Evolutionary conservation across 2,113 vertebrate genomes (phyloP), one percentile per base, ranked within the genome.

Genomic region (Beaufortia kweichowensis): DNA sequence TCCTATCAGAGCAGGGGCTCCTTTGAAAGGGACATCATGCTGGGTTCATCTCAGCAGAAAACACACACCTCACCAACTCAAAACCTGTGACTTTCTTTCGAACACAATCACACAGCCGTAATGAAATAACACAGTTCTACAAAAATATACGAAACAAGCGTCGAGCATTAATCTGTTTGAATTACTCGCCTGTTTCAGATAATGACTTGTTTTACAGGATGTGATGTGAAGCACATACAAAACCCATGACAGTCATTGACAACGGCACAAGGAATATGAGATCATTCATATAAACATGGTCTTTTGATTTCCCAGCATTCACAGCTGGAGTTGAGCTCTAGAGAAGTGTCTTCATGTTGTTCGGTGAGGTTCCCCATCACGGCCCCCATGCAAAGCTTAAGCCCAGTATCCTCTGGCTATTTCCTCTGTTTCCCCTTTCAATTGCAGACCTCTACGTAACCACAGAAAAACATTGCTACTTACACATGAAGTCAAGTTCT

Each of bases 271-370:
- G 69, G 43, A 59, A 65, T 50, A 57, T 29, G 19, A 29, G 56
- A 31, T 82, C 80, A 78, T 78, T 70, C 81, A 89, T 86, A 86
- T 77, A 84, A 81, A 64, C 82, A 82, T 78, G 82, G 83, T 48
- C 64, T 87, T 84, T 83, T 81, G 81, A 83, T 84, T 88, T 90
- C 86, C 81, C 83, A 85, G 83, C 84, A 79, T 83, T 82, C 85
- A 79, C 88, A 89, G 87, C 88, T 88, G 88, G 84, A 88, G 84
- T 85, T 85, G 85, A 82, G 85, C 77, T 85, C 85, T 73, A 86
- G 85, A 87, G 85, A 83, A 88, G 87, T 88, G 86, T 89, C 87
- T 87, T 84, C 81, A 84, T 84, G 85, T 85, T 81, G 86, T 85
- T 83, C 80, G 75, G 78, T 80, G 81, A 81, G 85, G 85, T 85